Evolutionary conservation across 2,113 vertebrate species (phyloP).

Genomic region (Falco punctatus): DNA sequence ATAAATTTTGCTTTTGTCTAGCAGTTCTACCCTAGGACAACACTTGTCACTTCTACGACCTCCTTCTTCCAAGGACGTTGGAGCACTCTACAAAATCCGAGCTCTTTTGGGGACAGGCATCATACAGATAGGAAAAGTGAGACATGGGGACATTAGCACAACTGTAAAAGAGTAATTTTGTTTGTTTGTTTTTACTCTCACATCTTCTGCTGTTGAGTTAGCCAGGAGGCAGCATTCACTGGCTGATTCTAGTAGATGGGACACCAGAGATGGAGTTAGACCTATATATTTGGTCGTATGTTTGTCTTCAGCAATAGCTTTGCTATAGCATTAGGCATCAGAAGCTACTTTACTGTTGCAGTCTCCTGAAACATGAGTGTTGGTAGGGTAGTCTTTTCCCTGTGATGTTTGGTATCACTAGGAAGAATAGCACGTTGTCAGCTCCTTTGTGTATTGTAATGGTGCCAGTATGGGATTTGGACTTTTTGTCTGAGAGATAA

Average conservation of each 20-base stretch:
- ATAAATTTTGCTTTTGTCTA: neutral
- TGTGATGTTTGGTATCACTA: neutral
- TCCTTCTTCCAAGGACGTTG: neutral
- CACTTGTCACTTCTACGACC: neutral
- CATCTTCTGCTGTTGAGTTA: neutral
- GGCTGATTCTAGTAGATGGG: neutral
- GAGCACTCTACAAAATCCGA: neutral
- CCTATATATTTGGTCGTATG: neutral
- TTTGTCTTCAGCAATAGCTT: neutral
- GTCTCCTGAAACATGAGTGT: neutral
- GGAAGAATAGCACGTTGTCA: neutral
- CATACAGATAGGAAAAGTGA: neutral
- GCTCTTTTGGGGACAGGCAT: neutral
- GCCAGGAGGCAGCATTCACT: neutral
- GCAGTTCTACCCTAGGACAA: neutral
- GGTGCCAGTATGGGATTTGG: neutral
- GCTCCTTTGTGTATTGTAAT: neutral
- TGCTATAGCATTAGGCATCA: neutral
- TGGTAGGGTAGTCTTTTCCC: neutral
- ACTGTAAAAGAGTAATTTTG: neutral
- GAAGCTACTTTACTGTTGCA: neutral
- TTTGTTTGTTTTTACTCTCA: neutral
- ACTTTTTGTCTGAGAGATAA: neutral
- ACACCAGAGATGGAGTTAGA: neutral
- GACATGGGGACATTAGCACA: neutral